Conservation (phyloP, 92 coral and sea anemone genomes). For the Zoanthus solanderi region DNA sequence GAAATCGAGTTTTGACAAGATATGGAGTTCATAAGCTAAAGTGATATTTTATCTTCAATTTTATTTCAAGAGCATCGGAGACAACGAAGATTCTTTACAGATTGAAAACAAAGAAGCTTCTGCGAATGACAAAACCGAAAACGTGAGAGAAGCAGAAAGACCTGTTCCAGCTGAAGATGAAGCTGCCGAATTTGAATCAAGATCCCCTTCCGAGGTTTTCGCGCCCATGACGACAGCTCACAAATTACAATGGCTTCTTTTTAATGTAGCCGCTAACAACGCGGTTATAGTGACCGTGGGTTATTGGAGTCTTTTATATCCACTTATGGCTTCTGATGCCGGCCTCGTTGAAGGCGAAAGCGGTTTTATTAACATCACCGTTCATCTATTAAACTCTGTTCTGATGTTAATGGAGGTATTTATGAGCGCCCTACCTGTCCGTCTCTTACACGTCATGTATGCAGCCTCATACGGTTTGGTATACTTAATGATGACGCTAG, state of each 20-base stretch:
- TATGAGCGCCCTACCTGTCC: conserved; percentile 56
- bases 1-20: too few relatives aligned
- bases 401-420: conserved; percentile 53
- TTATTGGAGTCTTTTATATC: conserved; percentile 62
- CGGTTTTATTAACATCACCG: conserved; percentile 53
- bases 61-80: not conserved
- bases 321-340: not conserved
- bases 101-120: not conserved
- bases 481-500: conserved; percentile 39
- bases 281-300: conserved; percentile 67
- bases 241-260: conserved; percentile 56
- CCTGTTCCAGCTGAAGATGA: not conserved
- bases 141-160: not conserved
- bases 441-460: conserved; percentile 53
- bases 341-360: conserved; percentile 17
- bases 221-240: conserved; percentile 24
- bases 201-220: not conserved
- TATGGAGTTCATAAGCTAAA: too few relatives aligned
- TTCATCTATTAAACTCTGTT: conserved; percentile 60
- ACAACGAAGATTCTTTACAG: not conserved
- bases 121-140: too few relatives aligned
- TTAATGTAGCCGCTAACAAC: conserved; percentile 61
- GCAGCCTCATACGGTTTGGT: conserved; percentile 47
- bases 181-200: not conserved
- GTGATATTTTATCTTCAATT: not conserved